Conservation (phyloP, 2,797 vertebrate genomes). For the Paedocypris micromegethes region DNA sequence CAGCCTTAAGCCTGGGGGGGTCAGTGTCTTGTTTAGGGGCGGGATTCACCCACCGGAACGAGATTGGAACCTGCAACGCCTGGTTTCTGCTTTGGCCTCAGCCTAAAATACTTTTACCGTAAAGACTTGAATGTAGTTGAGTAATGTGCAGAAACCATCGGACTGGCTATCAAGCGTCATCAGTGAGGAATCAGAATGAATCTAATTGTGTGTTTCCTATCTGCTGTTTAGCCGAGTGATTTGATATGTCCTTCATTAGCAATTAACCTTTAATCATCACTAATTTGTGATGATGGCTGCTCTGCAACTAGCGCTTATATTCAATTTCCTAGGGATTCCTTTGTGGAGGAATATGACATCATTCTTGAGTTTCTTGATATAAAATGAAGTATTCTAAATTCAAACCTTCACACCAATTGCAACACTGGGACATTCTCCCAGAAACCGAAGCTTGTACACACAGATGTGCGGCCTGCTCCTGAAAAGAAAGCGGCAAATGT, state of each 20-base stretch:
- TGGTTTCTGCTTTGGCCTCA: too few species aligned
- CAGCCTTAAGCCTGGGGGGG: too few species aligned
- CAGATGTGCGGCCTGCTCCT: slow-evolving; percentile 37
- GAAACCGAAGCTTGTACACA: slow-evolving; percentile 26
- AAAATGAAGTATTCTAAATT: slow-evolving; percentile 33
- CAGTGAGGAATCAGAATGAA: slow-evolving; percentile 43
- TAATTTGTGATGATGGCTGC: slow-evolving; percentile 40
- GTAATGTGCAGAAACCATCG: slow-evolving; percentile 21
- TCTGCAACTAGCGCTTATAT: slow-evolving; percentile 27
- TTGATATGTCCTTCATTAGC: slow-evolving; percentile 48
- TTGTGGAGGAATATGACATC: slow-evolving; percentile 40
- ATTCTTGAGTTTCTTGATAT: slow-evolving; percentile 16
- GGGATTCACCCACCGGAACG: too few species aligned
- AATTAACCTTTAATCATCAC: slow-evolving; percentile 48
- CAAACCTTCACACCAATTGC: slow-evolving; percentile 47
- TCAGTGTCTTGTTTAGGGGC: too few species aligned
- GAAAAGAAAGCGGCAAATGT: slow-evolving; percentile 31
- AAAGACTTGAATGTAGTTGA: slow-evolving; percentile 40
- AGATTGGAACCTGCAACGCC: too few species aligned
- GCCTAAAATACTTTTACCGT: slow-evolving; percentile 20
- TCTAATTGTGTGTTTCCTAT: slow-evolving; percentile 40
- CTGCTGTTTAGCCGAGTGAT: slow-evolving; percentile 37
- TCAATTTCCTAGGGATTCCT: slow-evolving; percentile 13
- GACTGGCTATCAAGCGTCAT: slow-evolving; percentile 25
- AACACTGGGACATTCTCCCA: slow-evolving; percentile 4